These are phyloP conservation scores for Pseudachorutes palmiensis DNA, from an alignment of 1,140 invertebrate species.

Conservation along the genomic window DNA sequence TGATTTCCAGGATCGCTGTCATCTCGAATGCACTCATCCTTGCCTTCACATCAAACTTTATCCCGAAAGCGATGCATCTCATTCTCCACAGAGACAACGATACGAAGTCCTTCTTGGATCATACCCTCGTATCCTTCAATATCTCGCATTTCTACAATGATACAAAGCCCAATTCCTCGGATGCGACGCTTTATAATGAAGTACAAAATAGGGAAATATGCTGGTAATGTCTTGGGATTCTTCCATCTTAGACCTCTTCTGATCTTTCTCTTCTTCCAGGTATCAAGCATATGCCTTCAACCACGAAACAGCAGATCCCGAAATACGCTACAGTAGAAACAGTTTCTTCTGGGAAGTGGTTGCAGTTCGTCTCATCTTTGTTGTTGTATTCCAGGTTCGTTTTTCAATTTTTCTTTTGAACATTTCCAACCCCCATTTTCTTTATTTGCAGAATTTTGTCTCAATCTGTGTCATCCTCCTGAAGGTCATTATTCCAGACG, in stretches of 20 bases:
- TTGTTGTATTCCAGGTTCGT: conserved; percentile 92
- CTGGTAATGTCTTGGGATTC: conserved; percentile 41
- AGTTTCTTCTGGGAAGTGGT: conserved; percentile 51
- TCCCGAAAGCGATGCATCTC: conserved; percentile 78
- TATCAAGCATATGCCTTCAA: conserved; percentile 26
- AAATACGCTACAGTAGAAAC: conserved; percentile 28
- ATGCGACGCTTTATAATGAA: conserved; percentile 6
- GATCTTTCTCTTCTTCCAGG: conserved; percentile 6
- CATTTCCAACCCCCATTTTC: no score
- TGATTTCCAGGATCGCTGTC: conserved; percentile 79
- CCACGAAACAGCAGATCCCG: conserved; percentile 23
- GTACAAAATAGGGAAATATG: background rate
- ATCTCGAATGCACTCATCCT: conserved; percentile 97
- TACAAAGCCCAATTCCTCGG: conserved; percentile 3
- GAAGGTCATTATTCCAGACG: conserved; percentile 77
- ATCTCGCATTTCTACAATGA: conserved; percentile 56
- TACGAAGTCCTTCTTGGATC: conserved; percentile 64
- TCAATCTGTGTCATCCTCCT: conserved; percentile 66
- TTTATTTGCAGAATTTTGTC: conserved; percentile 61
- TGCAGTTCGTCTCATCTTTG: conserved; percentile 74
- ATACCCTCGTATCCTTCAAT: conserved; percentile 73
- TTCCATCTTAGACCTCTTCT: conserved; percentile 15
- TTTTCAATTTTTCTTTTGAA: no score
- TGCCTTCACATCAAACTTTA: conserved; percentile 96
- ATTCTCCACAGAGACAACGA: conserved; percentile 44